phyloP scores from a whole-genome alignment of 2,113 vertebrate species.

The Gasterosteus aculeatus region DNA sequence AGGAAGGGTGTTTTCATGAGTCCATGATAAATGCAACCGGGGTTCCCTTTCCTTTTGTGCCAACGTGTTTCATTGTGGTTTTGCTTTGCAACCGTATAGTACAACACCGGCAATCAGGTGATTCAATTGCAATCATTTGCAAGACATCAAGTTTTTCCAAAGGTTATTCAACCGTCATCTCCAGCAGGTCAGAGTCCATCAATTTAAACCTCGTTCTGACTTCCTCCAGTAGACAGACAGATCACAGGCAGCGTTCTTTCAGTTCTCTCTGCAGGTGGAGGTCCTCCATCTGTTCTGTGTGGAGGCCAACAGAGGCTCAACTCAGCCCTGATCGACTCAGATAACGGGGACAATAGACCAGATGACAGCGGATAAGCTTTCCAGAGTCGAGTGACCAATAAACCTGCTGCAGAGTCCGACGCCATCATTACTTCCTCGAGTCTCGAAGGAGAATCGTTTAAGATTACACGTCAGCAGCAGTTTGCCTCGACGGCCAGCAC shows the following conservation, averaged over 20 bases:
- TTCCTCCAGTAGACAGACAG: slow-evolving; percentile 47
- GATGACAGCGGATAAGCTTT: slow-evolving; percentile 76
- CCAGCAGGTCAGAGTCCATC: slow-evolving; percentile 8
- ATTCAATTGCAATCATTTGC: slow-evolving; percentile 24
- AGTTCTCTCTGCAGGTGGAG: slow-evolving; percentile 65
- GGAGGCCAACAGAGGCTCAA: slow-evolving; percentile 36
- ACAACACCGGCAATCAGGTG: slow-evolving; percentile 9
- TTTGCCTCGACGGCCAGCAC: neutral
- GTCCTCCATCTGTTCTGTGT: slow-evolving; percentile 71
- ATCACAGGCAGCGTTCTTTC: slow-evolving; percentile 64
- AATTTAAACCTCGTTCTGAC: slow-evolving; percentile 25
- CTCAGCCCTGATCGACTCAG: slow-evolving; percentile 67
- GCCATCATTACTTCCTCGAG: slow-evolving; percentile 28
- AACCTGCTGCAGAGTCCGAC: slow-evolving; percentile 52
- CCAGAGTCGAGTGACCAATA: slow-evolving; percentile 51
- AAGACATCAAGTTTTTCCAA: slow-evolving; percentile 3
- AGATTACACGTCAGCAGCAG: neutral
- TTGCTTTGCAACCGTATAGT: slow-evolving; percentile 50
- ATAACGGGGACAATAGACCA: slow-evolving; percentile 75
- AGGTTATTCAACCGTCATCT: neutral
- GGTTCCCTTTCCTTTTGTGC: slow-evolving; percentile 73
- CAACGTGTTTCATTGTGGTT: slow-evolving; percentile 80
- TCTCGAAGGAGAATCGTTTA: neutral
- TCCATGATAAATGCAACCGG: slow-evolving; percentile 70
- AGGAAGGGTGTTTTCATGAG: slow-evolving; percentile 77